A percentile compares a stretch with the other conserved stretches of the same genome.
Conservation (phyloP, 2,797 vertebrate species). For the Iguana delicatissima region DNA sequence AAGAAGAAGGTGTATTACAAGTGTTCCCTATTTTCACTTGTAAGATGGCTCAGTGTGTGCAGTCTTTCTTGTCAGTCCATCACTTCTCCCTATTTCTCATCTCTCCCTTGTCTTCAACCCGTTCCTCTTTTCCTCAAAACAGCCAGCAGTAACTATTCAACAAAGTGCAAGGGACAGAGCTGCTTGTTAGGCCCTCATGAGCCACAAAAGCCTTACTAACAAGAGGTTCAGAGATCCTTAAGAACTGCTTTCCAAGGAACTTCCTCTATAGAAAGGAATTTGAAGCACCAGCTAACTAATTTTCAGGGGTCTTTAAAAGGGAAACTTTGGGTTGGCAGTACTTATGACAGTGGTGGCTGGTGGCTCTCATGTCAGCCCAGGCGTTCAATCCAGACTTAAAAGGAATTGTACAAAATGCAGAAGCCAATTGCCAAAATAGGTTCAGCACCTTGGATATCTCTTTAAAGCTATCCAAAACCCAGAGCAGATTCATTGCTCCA, state of each 20-base stretch:
- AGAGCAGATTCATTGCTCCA: no score
- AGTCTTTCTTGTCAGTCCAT: background rate
- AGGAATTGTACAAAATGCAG: no score
- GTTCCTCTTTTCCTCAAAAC: background rate
- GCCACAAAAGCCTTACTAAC: background rate
- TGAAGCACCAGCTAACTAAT: background rate
- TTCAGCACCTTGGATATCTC: no score
- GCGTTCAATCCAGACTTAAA: no score
- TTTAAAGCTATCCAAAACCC: no score
- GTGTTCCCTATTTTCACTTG: background rate
- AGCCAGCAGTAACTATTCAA: background rate
- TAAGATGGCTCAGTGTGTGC: background rate
- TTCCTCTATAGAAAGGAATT: background rate
- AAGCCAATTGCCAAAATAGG: no score
- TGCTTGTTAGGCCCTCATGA: background rate
- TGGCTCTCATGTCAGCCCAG: no score
- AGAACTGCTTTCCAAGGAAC: no score
- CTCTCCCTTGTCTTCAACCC: background rate
- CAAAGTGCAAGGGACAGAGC: background rate
- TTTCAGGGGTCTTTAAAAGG: background rate
- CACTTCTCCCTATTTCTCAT: background rate
- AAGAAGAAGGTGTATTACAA: background rate
- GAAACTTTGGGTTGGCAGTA: background rate
- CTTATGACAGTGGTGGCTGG: no score
- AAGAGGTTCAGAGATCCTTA: background rate